phyloP scores from a whole-genome alignment of 1,140 invertebrate species.

The Plodia interpunctella region DNA sequence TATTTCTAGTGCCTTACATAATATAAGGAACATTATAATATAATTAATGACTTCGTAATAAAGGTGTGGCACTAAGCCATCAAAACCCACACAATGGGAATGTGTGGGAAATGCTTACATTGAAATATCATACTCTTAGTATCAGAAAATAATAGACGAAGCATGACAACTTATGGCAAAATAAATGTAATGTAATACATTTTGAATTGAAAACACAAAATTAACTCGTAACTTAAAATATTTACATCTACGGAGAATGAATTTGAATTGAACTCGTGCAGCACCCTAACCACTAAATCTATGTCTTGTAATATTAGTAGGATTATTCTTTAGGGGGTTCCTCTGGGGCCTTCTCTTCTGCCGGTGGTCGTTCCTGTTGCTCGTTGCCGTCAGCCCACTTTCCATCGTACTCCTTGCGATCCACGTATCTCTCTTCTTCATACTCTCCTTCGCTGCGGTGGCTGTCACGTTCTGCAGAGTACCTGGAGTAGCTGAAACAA shows the following conservation, averaged over 20 bases:
- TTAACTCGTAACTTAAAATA: not conserved
- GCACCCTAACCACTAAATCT: not conserved
- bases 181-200: not conserved
- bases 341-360: slow-evolving; percentile 56
- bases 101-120: slow-evolving; percentile 1
- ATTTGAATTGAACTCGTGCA: not conserved
- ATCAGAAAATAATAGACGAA: not conserved
- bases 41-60: slow-evolving; percentile 1
- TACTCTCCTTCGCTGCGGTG: slow-evolving; percentile 85
- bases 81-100: not conserved
- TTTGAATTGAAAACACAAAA: not conserved
- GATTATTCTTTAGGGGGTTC: slow-evolving; percentile 50
- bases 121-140: not conserved
- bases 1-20: not conserved
- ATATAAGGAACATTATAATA: not conserved
- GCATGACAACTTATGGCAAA: not conserved
- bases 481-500: slow-evolving; percentile 56
- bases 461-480: slow-evolving; percentile 78
- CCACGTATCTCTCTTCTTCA: slow-evolving; percentile 80
- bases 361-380: slow-evolving; percentile 52
- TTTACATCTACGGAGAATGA: not conserved
- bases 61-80: not conserved
- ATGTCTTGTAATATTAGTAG: not conserved
- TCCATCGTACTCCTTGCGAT: slow-evolving; percentile 79
- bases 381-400: slow-evolving; percentile 79